Evolutionary conservation across 2,888 invertebrate species (phyloP).

Genomic region (Orthosia gracilis): DNA sequence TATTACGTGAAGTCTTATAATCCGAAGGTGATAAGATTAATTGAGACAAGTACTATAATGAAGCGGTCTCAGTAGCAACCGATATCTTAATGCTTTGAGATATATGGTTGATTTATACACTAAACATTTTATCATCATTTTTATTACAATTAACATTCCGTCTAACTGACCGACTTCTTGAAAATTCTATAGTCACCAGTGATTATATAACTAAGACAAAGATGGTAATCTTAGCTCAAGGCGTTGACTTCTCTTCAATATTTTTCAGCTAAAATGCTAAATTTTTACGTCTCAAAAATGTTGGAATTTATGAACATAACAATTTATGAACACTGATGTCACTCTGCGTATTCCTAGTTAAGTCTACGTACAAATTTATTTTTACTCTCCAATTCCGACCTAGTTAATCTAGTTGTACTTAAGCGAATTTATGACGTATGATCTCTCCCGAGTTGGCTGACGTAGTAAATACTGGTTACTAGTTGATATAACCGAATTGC

Average conservation of each 20-base stretch:
- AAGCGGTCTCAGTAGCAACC: constrained; percentile 1
- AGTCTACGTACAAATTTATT: constrained; percentile 25
- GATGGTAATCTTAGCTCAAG: background rate
- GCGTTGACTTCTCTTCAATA: background rate
- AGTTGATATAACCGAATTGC: constrained; percentile 6
- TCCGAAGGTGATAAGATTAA: constrained; percentile 16
- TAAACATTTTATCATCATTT: background rate
- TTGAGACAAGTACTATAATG: constrained; percentile 25
- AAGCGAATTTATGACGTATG: constrained; percentile 44
- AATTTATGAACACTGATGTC: background rate
- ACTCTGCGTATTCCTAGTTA: background rate
- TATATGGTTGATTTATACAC: constrained; percentile 12
- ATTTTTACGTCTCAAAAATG: too few species aligned
- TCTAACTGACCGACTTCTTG: background rate
- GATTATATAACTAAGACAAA: too few species aligned
- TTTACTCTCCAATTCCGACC: constrained; percentile 7
- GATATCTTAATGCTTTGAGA: constrained; percentile 19
- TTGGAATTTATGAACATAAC: background rate
- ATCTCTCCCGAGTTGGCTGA: constrained; percentile 14
- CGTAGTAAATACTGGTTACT: constrained; percentile 31
- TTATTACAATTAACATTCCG: background rate
- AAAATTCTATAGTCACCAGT: background rate
- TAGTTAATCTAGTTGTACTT: constrained; percentile 39
- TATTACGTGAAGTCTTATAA: constrained; percentile 1
- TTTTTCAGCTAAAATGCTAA: background rate